Evolutionary conservation across 1,140 invertebrate genomes (phyloP), one percentile per base, ranked within the genome.

Genomic region (Euura lappo): DNA sequence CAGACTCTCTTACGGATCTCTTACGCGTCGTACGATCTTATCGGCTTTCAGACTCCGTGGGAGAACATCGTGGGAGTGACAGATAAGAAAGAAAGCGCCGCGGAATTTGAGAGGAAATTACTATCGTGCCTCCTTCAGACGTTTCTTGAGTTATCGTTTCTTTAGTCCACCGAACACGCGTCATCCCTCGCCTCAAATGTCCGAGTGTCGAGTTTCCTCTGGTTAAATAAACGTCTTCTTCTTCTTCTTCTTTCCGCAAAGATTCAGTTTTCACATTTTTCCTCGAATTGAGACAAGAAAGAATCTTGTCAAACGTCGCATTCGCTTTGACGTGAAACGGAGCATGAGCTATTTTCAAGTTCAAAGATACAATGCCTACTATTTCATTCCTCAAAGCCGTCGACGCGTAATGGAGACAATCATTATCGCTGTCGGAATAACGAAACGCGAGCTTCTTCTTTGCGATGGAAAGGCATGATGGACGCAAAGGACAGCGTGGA

Each of bases 61-160:
- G 4, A 60, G 8, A 60, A n/a, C 10, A 60, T 60, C 51, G 51
- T 60, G 51, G 51, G 51, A 60, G 51, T 60, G 51, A 60, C 51
- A 60, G 51, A 60, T 60, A 60, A 6, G 51, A 60, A 60, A 6
- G 51, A 60, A 4, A n/a, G 10, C 51, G 13, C 8, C 51, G 8
- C 13, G 8, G 51, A 60, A 60, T 60, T 60, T 60, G 13, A 60
- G 2, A 60, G 51, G 51, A 60, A 60, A 60, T 60, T 60, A 60
- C 51, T n/a, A n/a, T 60, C 51, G 51, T 60, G 51, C 2, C 51
- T 60, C 51, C 2, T 60, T 60, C 51, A 60, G 51, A 60, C 51
- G 51, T 60, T n/a, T n/a, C 28, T 8, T 60, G 51, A 60, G 51
- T 60, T 60, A 60, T 60, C 51, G 51, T 60, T 60, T 60, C 51